Evolutionary conservation across 2,888 invertebrate species (phyloP).

Genomic region (Macrosoma leucophasiata): DNA sequence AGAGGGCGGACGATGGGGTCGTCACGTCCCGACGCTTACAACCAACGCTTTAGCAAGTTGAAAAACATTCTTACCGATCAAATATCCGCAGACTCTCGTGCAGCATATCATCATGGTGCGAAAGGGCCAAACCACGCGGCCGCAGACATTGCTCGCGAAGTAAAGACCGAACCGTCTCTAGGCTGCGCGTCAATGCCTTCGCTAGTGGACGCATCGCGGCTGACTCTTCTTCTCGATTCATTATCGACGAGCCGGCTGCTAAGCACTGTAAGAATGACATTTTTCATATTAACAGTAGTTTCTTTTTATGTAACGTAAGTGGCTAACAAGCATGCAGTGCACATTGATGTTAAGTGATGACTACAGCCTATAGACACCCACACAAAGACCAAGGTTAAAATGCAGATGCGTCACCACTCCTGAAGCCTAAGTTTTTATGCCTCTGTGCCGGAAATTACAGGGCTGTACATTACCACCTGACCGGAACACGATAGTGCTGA

Average conservation of each 20-base stretch:
- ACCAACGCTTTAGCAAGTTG: not conserved
- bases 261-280: slow-evolving; percentile 93
- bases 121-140: slow-evolving; percentile 73
- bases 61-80: slow-evolving; percentile 77
- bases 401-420: too few species aligned
- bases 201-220: slow-evolving; percentile 97
- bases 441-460: too few species aligned
- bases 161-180: slow-evolving; percentile 93
- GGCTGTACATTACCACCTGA: too few species aligned
- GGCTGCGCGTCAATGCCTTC: slow-evolving; percentile 95
- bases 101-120: slow-evolving; percentile 81
- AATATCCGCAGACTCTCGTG: slow-evolving; percentile 91
- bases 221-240: slow-evolving; percentile 97
- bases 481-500: too few species aligned
- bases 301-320: too few species aligned
- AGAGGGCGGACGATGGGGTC: not conserved
- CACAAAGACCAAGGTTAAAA: too few species aligned
- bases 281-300: too few species aligned
- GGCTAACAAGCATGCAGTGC: too few species aligned
- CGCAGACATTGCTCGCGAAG: slow-evolving; percentile 91
- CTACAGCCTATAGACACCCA: too few species aligned
- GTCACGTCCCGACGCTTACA: not conserved
- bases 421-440: too few species aligned
- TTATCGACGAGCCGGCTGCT: slow-evolving; percentile 98
- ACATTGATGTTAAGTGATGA: too few species aligned